These are phyloP conservation scores for Oryzias woworae DNA, from an alignment of 2,113 vertebrate genomes.

Conservation along the genomic window DNA sequence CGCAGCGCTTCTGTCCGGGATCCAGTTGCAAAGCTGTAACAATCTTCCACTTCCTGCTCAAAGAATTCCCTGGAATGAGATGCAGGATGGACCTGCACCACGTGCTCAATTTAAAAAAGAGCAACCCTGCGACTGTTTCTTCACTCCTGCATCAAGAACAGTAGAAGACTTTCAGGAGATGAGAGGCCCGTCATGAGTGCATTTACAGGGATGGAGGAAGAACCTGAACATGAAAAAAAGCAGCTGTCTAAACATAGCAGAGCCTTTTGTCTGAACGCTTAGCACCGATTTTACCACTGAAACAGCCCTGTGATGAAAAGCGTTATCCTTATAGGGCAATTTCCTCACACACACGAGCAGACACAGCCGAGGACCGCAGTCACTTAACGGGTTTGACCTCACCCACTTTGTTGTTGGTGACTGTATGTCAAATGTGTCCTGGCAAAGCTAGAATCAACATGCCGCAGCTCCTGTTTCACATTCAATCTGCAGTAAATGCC, in stretches of 20 bases:
- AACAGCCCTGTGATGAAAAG: slow-evolving; percentile 37
- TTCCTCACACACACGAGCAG: slow-evolving; percentile 19
- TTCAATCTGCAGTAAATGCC: slow-evolving; percentile 41
- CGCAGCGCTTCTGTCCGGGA: slow-evolving; percentile 3
- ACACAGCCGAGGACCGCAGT: slow-evolving; percentile 17
- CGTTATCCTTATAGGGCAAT: slow-evolving; percentile 41
- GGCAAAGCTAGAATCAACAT: slow-evolving; percentile 41
- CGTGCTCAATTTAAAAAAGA: too few species aligned
- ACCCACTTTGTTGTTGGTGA: slow-evolving; percentile 31
- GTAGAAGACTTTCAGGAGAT: slow-evolving; percentile 11
- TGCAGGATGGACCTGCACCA: too few species aligned
- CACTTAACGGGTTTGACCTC: slow-evolving; percentile 48
- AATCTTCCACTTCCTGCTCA: too few species aligned
- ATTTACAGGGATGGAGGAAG: slow-evolving; percentile 34
- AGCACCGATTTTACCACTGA: slow-evolving; percentile 42
- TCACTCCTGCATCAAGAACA: neutral
- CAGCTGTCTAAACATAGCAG: slow-evolving; percentile 52
- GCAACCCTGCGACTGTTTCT: too few species aligned
- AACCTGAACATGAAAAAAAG: slow-evolving; percentile 27
- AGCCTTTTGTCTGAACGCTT: slow-evolving; percentile 44
- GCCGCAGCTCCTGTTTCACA: slow-evolving; percentile 37
- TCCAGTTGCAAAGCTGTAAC: slow-evolving; percentile 1
- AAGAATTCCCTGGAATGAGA: too few species aligned
- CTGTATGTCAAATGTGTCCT: slow-evolving; percentile 38
- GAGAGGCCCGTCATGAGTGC: slow-evolving; percentile 20